These are phyloP conservation scores for Glossophaga mutica DNA, from an alignment of 2,797 vertebrate genomes.

Conservation along the genomic window DNA sequence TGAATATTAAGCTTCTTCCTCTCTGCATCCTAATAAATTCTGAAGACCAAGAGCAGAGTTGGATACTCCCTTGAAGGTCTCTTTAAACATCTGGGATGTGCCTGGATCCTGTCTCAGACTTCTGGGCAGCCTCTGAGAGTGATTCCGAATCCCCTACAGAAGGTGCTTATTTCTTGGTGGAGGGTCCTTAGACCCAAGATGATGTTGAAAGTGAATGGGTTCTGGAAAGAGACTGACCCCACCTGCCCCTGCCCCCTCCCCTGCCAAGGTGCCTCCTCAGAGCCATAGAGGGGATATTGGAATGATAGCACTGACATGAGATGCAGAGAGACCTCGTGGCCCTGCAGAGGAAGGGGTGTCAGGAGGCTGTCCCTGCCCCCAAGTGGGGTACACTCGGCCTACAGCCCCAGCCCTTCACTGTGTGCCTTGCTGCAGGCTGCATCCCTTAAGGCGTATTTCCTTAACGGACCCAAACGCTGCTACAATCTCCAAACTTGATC, in stretches of 20 bases:
- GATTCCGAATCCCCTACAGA: neutral
- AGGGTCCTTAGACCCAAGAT: neutral
- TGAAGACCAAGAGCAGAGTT: neutral
- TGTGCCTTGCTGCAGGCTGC: neutral
- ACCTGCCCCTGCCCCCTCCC: too few relatives aligned
- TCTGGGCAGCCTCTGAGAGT: neutral
- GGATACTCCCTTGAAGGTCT: too few relatives aligned
- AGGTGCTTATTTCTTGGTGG: neutral
- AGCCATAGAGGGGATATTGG: neutral
- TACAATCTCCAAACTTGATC: neutral
- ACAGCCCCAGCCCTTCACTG: too few relatives aligned
- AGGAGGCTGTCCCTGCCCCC: neutral
- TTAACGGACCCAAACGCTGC: neutral
- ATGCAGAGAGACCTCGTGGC: rapidly evolving
- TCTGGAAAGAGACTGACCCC: neutral
- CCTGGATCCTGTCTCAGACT: neutral
- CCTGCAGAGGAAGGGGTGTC: neutral
- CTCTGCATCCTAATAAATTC: neutral
- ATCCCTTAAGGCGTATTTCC: neutral
- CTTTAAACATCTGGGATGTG: neutral
- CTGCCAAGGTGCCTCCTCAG: neutral
- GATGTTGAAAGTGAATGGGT: neutral
- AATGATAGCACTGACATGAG: neutral
- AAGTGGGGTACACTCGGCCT: rapidly evolving
- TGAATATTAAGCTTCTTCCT: neutral